Conservation (phyloP, 2,888 invertebrate species). For the Xestia rhomboidea region DNA sequence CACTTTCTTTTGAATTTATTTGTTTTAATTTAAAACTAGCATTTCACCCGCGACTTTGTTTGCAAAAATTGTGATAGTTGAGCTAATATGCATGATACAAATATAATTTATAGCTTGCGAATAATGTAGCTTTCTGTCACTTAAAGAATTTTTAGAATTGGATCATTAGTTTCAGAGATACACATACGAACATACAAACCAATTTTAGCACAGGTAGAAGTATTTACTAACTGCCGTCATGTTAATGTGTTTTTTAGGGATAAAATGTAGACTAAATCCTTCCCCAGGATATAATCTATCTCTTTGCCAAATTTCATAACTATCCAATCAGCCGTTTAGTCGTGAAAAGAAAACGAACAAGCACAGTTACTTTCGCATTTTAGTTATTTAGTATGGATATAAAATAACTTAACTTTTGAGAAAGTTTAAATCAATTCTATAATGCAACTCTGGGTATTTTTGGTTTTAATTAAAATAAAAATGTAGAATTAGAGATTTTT, state of each 20-base stretch:
- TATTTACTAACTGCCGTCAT: too few species aligned
- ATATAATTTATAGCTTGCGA: too few species aligned
- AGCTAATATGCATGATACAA: too few species aligned
- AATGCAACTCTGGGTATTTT: neutral
- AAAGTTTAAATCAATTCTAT: neutral
- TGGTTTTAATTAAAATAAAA: neutral
- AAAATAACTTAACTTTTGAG: neutral
- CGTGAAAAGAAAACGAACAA: neutral
- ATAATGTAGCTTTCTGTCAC: too few species aligned
- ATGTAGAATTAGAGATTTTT: neutral
- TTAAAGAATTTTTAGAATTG: too few species aligned
- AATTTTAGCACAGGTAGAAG: too few species aligned
- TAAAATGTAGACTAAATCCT: neutral
- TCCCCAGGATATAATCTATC: neutral
- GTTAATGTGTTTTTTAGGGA: neutral
- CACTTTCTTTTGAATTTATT: conserved; percentile 5
- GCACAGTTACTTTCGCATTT: neutral
- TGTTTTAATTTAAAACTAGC: neutral
- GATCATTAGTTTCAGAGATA: too few species aligned
- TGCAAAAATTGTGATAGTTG: too few species aligned
- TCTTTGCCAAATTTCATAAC: neutral
- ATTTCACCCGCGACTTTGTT: too few species aligned
- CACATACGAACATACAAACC: too few species aligned
- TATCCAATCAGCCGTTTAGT: neutral
- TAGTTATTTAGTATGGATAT: too few species aligned